Percentiles rank a stretch among this genome's conserved stretches.
These are phyloP conservation scores for Schizaphis graminum DNA, from an alignment of 2,888 invertebrate species.

Conservation along the genomic window DNA sequence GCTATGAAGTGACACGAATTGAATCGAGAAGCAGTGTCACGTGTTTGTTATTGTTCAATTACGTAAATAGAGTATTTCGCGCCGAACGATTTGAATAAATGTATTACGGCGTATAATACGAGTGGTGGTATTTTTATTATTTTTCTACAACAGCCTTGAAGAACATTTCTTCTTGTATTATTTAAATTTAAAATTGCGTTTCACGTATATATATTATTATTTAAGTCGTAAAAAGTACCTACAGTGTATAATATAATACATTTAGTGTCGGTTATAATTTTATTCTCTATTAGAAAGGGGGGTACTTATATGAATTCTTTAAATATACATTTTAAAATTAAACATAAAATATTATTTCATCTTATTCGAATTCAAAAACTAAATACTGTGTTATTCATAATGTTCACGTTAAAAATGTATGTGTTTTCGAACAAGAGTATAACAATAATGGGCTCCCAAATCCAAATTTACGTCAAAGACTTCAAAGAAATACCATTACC, in stretches of 20 bases:
- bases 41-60: not conserved
- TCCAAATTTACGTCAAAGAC: not conserved
- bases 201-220: not conserved
- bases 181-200: constrained; percentile 3
- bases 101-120: not conserved
- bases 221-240: not conserved
- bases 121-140: not conserved
- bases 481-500: not conserved
- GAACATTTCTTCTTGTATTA: not conserved
- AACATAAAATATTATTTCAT: not conserved
- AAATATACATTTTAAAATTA: not conserved
- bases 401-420: not conserved
- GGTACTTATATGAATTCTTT: not conserved
- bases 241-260: not conserved
- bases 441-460: not conserved
- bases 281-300: fast-evolving
- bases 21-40: not conserved
- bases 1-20: not conserved
- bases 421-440: not conserved
- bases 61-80: not conserved
- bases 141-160: not conserved
- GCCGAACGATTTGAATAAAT: not conserved
- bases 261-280: not conserved
- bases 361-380: no score
- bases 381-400: not conserved